A percentile compares a stretch with the other conserved stretches of the same genome.
Conservation (phyloP, 1,140 invertebrate genomes). For the Vanessa atalanta region DNA sequence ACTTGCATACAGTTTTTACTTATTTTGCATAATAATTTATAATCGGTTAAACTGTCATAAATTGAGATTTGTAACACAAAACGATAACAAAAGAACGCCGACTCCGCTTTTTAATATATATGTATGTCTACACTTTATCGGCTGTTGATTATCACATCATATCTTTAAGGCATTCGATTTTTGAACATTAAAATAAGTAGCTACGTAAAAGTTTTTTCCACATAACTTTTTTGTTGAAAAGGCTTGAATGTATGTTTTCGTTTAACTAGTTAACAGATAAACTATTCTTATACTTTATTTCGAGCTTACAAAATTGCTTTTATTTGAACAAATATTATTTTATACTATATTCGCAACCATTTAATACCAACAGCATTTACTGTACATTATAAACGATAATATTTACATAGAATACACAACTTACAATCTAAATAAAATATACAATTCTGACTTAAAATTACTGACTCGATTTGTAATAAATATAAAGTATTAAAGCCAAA, state of each 20-base stretch:
- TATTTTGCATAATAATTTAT: no score
- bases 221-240: no score
- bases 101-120: no score
- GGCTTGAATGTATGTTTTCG: no score
- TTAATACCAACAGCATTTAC: conserved; percentile 26
- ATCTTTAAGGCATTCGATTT: conserved; percentile 35
- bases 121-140: no score
- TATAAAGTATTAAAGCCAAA: conserved; percentile 76
- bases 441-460: conserved; percentile 75
- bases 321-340: conserved; percentile 9
- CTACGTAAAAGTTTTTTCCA: no score
- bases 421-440: conserved; percentile 63
- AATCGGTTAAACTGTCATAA: no score
- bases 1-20: background rate
- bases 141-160: conserved; percentile 22
- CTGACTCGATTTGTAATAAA: conserved; percentile 76
- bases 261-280: background rate
- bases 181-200: no score
- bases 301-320: conserved; percentile 16
- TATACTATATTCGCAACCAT: conserved; percentile 16
- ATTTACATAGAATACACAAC: conserved; percentile 60
- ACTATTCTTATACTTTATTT: background rate
- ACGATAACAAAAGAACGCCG: no score
- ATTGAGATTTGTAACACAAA: no score
- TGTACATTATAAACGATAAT: conserved; percentile 41